Percentiles rank a stretch among this genome's conserved stretches.
These are phyloP conservation scores for Bombus breviceps DNA, from an alignment of 1,140 invertebrate genomes.

Conservation along the genomic window DNA sequence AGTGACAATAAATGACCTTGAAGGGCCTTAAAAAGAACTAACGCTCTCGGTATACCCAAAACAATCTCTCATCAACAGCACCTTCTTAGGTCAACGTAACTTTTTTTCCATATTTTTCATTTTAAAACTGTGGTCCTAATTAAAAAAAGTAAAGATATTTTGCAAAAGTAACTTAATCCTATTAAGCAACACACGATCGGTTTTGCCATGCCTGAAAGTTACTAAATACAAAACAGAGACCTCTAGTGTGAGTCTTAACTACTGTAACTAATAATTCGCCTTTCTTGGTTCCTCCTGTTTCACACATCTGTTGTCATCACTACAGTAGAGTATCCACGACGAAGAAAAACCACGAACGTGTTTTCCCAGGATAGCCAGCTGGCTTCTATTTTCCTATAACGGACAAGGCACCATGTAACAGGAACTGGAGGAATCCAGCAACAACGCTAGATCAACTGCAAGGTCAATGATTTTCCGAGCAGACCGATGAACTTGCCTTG, in stretches of 20 bases:
- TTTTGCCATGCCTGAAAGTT: background rate
- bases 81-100: no score
- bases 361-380: background rate
- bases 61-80: no score
- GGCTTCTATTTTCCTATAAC: constrained; percentile 48
- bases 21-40: no score
- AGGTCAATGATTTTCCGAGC: constrained; percentile 70
- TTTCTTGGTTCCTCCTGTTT: background rate
- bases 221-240: background rate
- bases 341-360: background rate
- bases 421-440: constrained; percentile 43
- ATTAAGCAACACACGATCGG: background rate
- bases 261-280: background rate
- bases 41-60: no score
- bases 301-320: background rate
- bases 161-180: background rate
- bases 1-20: no score
- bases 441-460: constrained; percentile 59
- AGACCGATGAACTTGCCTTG: constrained; percentile 67
- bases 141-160: no score
- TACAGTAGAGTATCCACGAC: background rate
- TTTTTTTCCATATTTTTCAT: no score
- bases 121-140: no score
- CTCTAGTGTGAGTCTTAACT: background rate
- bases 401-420: constrained; percentile 39